Base-by-base conservation (phyloP, 2,888 invertebrate species). In the Dynastes tityus region DNA sequence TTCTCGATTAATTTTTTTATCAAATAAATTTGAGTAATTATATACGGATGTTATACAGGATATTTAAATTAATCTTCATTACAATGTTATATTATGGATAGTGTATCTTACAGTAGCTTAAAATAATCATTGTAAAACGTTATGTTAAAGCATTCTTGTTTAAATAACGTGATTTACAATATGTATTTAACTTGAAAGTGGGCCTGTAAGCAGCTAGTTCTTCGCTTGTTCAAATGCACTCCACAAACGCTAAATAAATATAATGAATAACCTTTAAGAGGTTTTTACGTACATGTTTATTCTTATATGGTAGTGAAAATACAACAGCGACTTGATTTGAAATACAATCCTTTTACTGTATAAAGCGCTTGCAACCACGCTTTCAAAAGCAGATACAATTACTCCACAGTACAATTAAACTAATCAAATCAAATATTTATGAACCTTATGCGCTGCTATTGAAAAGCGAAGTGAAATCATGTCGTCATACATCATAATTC, bases 181-280 rank as follows among this genome's bases (percentile, higher is more conserved):
- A 27, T 37, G 5, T 37, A 37, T 5, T 61, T 61, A 22, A 61
- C 27, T 61, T 61, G 27, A 61, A 29, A 29, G 61, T 27, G 22
- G 6, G 9, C 8, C 16, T n/a, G 4, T n/a, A 9, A 3, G n/a
- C 0, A 13, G n/a, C 53, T 53, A 5, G 2, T 53, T 0, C 16
- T 53, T n/a, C 6, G 16, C 53, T 16, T 53, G 6, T 53, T 16
- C 61, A 61, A 27, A 61, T 9, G 11, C 5, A 61, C 29, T 11
- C 27, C 22, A 8, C 6, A 61, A n/a, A 2, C 0, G 22, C 61
- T 61, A 27, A 61, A 61, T 61, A 27, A 27, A 61, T 22, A 61
- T 61, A 27, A 61, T 61, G 22, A 61, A 61, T 61, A 61, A 53
- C 53, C 53, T 53, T n/a, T 53, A n/a, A 53, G n/a, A n/a, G 53